These are phyloP conservation scores for Hirudinaria manillensis DNA, from an alignment of 2,888 invertebrate genomes.

Conservation along the genomic window DNA sequence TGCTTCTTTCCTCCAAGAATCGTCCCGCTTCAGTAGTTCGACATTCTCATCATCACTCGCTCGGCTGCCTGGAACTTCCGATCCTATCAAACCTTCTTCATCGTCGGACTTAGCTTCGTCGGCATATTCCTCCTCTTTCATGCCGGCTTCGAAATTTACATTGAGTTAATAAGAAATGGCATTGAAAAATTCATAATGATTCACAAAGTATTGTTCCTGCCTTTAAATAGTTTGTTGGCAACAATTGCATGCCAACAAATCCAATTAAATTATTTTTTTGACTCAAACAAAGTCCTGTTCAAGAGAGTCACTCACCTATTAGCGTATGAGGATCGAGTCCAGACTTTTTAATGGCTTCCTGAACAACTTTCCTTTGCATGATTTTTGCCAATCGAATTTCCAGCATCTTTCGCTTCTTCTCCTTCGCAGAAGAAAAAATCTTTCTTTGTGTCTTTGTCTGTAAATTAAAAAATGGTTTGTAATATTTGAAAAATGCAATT, in stretches of 20 bases:
- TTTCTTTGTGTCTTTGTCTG: constrained; percentile 16
- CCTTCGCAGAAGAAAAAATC: constrained; percentile 42
- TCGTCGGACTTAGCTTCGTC: constrained; percentile 12
- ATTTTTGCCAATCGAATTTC: constrained; percentile 56
- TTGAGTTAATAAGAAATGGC: neutral
- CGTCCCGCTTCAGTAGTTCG: constrained; percentile 34
- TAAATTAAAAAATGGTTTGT: neutral
- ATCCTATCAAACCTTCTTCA: constrained; percentile 8
- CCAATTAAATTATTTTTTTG: neutral
- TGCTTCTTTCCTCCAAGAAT: constrained; percentile 33
- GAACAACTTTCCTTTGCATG: constrained; percentile 48
- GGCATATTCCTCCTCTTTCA: neutral
- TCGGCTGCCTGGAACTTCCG: neutral
- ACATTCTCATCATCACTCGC: constrained; percentile 16
- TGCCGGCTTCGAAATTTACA: neutral
- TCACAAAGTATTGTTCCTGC: no score
- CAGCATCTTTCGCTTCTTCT: constrained; percentile 51
- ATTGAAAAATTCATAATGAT: neutral
- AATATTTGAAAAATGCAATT: neutral
- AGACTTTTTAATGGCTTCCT: constrained; percentile 38
- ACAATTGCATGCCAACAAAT: no score
- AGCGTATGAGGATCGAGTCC: constrained; percentile 28
- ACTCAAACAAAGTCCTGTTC: neutral
- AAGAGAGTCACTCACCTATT: neutral
- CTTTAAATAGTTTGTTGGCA: no score